A percentile compares a stretch with the other conserved stretches of the same genome.
Conservation (phyloP, 2,888 invertebrate species). For the Mycalesis mineus region DNA sequence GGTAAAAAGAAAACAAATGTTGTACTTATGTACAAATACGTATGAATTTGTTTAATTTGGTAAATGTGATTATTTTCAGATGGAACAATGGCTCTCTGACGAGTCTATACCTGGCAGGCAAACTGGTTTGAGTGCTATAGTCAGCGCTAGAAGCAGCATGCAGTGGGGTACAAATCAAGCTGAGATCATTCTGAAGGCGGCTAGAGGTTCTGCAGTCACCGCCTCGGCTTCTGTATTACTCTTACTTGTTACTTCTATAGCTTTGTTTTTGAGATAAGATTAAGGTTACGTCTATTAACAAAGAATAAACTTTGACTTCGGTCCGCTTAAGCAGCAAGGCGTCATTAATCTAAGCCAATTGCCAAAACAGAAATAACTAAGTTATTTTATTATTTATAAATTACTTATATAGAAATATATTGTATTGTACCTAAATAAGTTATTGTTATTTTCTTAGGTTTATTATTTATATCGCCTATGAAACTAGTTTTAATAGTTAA, state of each 20-base stretch:
- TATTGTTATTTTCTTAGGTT: too few species aligned
- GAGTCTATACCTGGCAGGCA: slow-evolving; percentile 46
- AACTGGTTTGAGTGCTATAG: slow-evolving; percentile 48
- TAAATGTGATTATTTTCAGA: slow-evolving; percentile 39
- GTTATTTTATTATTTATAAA: too few species aligned
- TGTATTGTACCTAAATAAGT: too few species aligned
- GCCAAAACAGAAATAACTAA: too few species aligned
- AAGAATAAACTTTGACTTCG: too few species aligned
- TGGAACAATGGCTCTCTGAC: slow-evolving; percentile 59
- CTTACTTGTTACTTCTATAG: neutral
- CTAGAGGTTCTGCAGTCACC: slow-evolving; percentile 45
- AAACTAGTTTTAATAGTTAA: too few species aligned
- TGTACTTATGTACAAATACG: too few species aligned
- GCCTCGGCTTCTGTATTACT: slow-evolving; percentile 46
- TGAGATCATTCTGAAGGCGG: slow-evolving; percentile 45
- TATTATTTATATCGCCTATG: too few species aligned
- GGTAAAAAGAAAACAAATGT: neutral
- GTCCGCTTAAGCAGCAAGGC: too few species aligned
- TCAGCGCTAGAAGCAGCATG: slow-evolving; percentile 48
- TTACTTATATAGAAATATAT: too few species aligned
- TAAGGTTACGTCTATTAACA: too few species aligned
- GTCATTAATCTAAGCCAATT: too few species aligned
- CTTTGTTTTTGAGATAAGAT: slow-evolving; percentile 32
- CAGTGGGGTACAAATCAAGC: slow-evolving; percentile 57
- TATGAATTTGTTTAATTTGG: neutral